Percentiles rank a stretch among this genome's conserved stretches.
phyloP scores from a whole-genome alignment of 2,113 vertebrate species.

The Blennius ocellaris region DNA sequence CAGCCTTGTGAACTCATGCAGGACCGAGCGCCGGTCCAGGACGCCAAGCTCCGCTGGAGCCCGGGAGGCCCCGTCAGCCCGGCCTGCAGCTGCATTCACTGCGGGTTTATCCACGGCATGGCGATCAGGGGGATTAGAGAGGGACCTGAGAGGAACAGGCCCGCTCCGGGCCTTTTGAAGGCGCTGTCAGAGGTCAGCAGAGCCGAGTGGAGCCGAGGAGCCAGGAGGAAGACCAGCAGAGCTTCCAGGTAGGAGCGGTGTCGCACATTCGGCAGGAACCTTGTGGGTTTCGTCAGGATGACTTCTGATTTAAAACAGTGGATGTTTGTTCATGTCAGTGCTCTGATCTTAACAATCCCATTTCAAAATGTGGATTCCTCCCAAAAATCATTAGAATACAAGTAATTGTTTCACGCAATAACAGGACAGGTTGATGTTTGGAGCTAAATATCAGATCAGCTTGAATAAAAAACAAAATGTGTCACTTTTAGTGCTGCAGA shows the following conservation, averaged over 20 bases:
- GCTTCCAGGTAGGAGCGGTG: conserved; percentile 36
- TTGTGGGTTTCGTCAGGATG: neutral
- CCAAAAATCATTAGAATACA: too few species aligned
- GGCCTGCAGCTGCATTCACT: conserved; percentile 63
- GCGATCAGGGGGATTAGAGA: conserved; percentile 85
- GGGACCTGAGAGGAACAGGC: conserved; percentile 84
- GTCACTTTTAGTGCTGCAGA: too few species aligned
- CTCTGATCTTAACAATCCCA: too few species aligned
- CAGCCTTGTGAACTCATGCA: conserved; percentile 60
- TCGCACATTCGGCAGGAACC: neutral
- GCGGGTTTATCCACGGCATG: conserved; percentile 82
- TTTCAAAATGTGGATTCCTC: too few species aligned
- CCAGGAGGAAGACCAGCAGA: neutral
- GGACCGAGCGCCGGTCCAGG: conserved; percentile 24
- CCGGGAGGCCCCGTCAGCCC: conserved; percentile 34
- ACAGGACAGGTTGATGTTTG: too few species aligned
- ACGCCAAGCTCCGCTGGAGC: conserved; percentile 43
- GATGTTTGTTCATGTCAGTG: too few species aligned
- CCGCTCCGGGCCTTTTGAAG: conserved; percentile 38
- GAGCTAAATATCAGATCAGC: too few species aligned
- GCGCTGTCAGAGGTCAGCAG: conserved; percentile 17
- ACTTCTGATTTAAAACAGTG: too few species aligned
- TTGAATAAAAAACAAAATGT: too few species aligned
- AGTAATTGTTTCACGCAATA: too few species aligned
- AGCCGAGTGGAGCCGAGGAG: neutral